Percentiles rank a stretch among this genome's conserved stretches.
Evolutionary conservation across 2,888 invertebrate species (phyloP).

Genomic region (Conus canariensis): DNA sequence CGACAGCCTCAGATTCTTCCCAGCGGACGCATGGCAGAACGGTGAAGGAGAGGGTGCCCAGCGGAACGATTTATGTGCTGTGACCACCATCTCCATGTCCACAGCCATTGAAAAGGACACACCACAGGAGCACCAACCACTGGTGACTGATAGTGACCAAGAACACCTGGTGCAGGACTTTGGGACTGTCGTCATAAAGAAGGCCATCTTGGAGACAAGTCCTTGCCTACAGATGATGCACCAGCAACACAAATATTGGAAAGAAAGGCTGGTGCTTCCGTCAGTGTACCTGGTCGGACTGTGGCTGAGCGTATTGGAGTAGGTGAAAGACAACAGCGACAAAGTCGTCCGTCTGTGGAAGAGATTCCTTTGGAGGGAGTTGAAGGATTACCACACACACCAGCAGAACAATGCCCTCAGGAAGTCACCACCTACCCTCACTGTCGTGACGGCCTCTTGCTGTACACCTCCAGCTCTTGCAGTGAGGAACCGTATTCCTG

Average conservation of each 20-base stretch:
- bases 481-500: slow-evolving; percentile 36
- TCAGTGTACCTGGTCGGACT: not conserved
- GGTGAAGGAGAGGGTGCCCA: not conserved
- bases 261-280: not conserved
- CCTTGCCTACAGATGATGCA: not conserved
- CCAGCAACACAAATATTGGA: not conserved
- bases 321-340: not conserved
- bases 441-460: slow-evolving; percentile 35
- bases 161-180: not conserved
- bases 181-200: not conserved
- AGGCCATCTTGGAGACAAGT: not conserved
- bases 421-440: not conserved
- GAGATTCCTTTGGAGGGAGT: slow-evolving; percentile 21
- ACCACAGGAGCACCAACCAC: not conserved
- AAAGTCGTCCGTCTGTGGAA: slow-evolving; percentile 18
- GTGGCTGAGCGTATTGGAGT: not conserved
- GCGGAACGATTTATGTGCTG: not conserved
- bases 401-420: not conserved
- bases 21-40: slow-evolving; percentile 7
- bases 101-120: not conserved
- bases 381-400: not conserved
- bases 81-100: not conserved
- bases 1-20: not conserved
- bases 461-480: slow-evolving; percentile 19
- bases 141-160: not conserved